Conservation (phyloP, 2,113 vertebrate species). For the Phylloscopus whistleri region DNA sequence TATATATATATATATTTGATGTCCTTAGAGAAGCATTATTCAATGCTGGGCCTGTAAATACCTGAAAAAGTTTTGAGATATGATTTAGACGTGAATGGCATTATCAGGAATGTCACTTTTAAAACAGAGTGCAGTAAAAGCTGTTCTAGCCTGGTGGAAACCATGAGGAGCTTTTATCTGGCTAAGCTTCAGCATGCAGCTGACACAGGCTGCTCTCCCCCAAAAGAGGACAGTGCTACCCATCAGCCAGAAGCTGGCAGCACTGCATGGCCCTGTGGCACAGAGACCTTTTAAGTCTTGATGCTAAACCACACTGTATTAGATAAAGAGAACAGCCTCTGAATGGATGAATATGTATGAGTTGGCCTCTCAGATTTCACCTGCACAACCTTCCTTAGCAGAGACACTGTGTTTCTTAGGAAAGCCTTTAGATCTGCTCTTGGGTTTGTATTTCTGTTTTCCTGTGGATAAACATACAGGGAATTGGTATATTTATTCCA, state of each 20-base stretch:
- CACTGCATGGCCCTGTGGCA: neutral
- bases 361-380: neutral
- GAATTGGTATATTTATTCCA: neutral
- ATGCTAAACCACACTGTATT: neutral
- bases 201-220: neutral
- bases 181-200: neutral
- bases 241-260: neutral
- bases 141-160: neutral
- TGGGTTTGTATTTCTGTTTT: neutral
- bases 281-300: neutral
- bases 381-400: neutral
- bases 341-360: neutral
- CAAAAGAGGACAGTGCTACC: neutral
- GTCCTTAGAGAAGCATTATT: neutral
- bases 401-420: neutral
- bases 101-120: neutral
- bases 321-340: neutral
- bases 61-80: neutral
- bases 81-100: neutral
- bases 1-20: neutral
- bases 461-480: neutral
- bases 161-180: neutral
- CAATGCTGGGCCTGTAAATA: neutral
- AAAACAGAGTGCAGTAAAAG: neutral
- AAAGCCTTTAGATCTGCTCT: neutral